A percentile compares a stretch with the other conserved stretches of the same genome.
Conservation (phyloP, 2,113 vertebrate species). For the Petrocephalus zakoni region DNA sequence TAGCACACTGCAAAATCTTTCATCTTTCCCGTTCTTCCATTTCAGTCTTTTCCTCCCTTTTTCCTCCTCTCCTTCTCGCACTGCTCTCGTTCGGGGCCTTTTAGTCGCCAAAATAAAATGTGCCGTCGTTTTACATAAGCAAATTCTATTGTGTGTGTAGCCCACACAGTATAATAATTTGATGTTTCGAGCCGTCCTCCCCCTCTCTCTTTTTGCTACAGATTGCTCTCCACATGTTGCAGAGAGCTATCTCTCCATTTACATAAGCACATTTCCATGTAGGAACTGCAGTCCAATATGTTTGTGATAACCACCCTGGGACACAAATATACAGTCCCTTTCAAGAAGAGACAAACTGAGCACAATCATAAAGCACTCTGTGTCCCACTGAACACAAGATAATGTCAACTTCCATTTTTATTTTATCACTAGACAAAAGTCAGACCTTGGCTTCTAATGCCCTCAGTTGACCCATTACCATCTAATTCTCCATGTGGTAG, state of each 20-base stretch:
- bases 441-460: not conserved
- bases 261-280: not conserved
- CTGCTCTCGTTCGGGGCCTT: not conserved
- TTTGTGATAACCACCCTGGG: not conserved
- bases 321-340: not conserved
- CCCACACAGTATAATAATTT: slow-evolving; percentile 6
- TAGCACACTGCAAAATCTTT: not conserved
- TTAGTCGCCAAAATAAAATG: not conserved
- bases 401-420: not conserved
- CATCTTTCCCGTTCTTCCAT: not conserved
- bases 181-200: not conserved
- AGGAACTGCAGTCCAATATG: not conserved
- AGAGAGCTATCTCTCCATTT: not conserved
- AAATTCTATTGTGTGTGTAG: not conserved
- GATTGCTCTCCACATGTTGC: not conserved
- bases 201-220: not conserved
- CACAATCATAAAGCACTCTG: not conserved
- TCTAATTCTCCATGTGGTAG: not conserved
- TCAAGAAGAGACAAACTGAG: not conserved
- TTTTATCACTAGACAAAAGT: not conserved
- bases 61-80: not conserved
- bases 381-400: not conserved
- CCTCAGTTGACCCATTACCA: not conserved
- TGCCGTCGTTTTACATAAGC: not conserved
- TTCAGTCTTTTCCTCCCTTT: not conserved